These are phyloP conservation scores for Athripsodes cinereus DNA, from an alignment of 2,888 invertebrate species.

Conservation along the genomic window DNA sequence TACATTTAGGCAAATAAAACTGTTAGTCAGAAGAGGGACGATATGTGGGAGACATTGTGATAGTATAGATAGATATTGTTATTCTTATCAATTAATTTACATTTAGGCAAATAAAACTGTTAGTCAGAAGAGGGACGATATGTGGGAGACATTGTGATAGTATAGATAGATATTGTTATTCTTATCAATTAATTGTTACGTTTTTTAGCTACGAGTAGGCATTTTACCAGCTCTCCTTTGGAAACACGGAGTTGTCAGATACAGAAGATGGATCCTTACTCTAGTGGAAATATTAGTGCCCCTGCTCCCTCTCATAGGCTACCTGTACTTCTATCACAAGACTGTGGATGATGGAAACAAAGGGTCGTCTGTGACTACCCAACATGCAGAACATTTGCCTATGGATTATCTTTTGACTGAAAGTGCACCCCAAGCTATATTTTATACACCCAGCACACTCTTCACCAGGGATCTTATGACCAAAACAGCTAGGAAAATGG, in stretches of 20 bases:
- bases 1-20: no score
- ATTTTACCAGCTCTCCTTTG: constrained; percentile 18
- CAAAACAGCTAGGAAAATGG: background rate
- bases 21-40: no score
- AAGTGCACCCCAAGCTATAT: background rate
- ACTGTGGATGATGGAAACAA: background rate
- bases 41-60: no score
- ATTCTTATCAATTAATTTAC: no score
- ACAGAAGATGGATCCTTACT: constrained; percentile 12
- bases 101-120: no score
- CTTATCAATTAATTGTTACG: no score
- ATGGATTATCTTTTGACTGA: background rate
- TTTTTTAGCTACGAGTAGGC: background rate
- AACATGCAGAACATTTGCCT: background rate
- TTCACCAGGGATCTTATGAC: background rate
- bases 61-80: no score
- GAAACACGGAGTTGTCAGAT: constrained; percentile 20
- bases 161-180: no score
- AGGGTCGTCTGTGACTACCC: background rate
- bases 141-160: no score
- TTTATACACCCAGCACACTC: background rate
- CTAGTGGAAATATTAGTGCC: constrained; percentile 13
- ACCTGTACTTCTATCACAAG: constrained; percentile 1
- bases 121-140: no score
- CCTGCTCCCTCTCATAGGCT: background rate